Conservation (phyloP, 2,113 vertebrate genomes). For the Eulemur macaco region DNA sequence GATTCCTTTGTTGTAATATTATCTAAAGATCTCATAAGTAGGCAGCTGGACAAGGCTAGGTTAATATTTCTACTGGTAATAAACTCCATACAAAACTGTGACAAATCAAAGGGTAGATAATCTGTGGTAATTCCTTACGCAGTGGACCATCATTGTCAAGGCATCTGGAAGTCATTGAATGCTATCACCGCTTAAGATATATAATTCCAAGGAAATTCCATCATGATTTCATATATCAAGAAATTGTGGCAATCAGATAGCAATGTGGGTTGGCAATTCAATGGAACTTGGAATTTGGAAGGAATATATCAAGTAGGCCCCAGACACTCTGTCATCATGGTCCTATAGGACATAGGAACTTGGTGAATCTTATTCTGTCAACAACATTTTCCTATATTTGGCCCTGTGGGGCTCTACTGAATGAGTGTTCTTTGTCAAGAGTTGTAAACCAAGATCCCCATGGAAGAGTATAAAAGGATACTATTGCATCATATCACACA, state of each 20-base stretch:
- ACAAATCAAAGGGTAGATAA: constrained; percentile 68
- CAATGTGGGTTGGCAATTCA: constrained; percentile 11
- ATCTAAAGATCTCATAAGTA: neutral
- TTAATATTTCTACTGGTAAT: constrained; percentile 70
- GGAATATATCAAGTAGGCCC: neutral
- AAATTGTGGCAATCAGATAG: constrained; percentile 43
- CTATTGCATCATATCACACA: neutral
- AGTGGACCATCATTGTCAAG: constrained; percentile 64
- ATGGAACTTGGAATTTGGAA: constrained; percentile 9
- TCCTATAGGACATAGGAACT: constrained; percentile 40
- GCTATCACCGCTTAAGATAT: constrained; percentile 30
- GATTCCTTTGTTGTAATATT: neutral
- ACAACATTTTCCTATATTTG: constrained; percentile 4
- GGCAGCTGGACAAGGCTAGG: neutral
- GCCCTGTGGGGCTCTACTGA: neutral
- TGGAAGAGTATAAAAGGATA: neutral
- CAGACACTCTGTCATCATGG: neutral
- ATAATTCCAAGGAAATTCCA: constrained; percentile 74
- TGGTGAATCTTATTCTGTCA: constrained; percentile 37
- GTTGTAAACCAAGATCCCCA: constrained; percentile 30
- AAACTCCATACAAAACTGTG: constrained; percentile 60
- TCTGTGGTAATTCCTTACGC: constrained; percentile 47
- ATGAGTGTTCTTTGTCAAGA: neutral
- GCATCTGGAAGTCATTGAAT: constrained; percentile 72
- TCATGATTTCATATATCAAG: constrained; percentile 58